A percentile compares a stretch with the other conserved stretches of the same genome.
These are phyloP conservation scores for Edolisoma coerulescens DNA, from an alignment of 2,113 vertebrate species.

Conservation along the genomic window DNA sequence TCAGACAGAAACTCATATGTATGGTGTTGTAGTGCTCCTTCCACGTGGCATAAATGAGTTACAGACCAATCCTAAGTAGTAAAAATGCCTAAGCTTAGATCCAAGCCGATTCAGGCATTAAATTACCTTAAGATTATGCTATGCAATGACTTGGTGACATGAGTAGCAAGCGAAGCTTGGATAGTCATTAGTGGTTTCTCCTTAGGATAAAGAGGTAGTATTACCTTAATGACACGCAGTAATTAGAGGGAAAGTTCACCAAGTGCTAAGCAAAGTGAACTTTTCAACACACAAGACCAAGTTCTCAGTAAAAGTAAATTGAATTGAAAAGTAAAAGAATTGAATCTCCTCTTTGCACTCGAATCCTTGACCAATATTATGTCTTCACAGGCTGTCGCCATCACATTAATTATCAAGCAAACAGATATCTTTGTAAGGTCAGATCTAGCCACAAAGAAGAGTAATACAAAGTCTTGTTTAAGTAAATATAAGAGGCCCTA, in stretches of 20 bases:
- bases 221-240: background rate
- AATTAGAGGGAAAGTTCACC: constrained; percentile 3
- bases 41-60: background rate
- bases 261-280: background rate
- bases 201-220: background rate
- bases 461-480: background rate
- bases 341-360: background rate
- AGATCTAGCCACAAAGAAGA: background rate
- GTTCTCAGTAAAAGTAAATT: background rate
- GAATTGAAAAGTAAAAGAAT: background rate
- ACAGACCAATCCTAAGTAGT: background rate
- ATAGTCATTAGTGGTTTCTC: background rate
- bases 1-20: constrained; percentile 7
- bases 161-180: background rate
- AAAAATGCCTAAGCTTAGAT: constrained; percentile 6
- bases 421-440: background rate
- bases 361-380: background rate
- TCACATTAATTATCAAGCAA: background rate
- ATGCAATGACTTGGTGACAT: background rate
- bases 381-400: background rate
- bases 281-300: background rate
- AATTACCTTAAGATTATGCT: constrained; percentile 29
- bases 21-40: background rate
- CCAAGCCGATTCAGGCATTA: constrained; percentile 1
- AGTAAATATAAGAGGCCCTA: background rate